These are phyloP conservation scores for Collichthys lucidus DNA, from an alignment of 2,113 vertebrate genomes.

Conservation along the genomic window DNA sequence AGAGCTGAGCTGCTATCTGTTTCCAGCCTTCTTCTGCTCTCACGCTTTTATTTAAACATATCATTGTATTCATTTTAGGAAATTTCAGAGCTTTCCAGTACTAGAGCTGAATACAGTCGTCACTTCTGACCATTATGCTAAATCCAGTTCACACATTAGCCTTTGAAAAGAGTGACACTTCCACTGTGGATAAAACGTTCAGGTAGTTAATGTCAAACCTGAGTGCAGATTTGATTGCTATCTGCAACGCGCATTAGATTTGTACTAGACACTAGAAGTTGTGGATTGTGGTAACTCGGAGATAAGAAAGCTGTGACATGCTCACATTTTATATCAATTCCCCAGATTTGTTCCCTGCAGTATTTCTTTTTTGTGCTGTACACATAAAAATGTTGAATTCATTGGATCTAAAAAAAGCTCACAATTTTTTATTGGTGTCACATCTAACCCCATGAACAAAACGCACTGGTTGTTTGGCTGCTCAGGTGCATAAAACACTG, in stretches of 20 bases:
- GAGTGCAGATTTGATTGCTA: neutral
- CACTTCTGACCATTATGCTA: neutral
- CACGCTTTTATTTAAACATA: conserved; percentile 2
- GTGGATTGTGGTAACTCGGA: neutral
- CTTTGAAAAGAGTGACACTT: neutral
- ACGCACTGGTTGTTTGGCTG: neutral
- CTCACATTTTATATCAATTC: neutral
- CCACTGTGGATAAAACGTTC: neutral
- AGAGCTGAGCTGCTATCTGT: neutral
- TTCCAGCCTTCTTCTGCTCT: neutral
- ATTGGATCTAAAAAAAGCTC: neutral
- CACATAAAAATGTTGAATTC: neutral
- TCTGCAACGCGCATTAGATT: neutral
- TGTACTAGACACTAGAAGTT: conserved; percentile 3
- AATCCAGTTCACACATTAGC: conserved; percentile 9
- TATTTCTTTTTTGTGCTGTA: neutral
- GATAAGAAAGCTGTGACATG: conserved; percentile 28
- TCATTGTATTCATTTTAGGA: neutral
- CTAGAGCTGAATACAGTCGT: neutral
- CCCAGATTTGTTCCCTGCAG: neutral
- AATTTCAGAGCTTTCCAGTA: neutral
- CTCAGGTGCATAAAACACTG: neutral
- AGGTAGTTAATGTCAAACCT: neutral
- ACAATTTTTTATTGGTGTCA: conserved; percentile 3
- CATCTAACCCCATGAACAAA: neutral